Percentiles rank a stretch among this genome's conserved stretches.
phyloP scores from a whole-genome alignment of 1,140 invertebrate species.

The Bombus superbus region DNA sequence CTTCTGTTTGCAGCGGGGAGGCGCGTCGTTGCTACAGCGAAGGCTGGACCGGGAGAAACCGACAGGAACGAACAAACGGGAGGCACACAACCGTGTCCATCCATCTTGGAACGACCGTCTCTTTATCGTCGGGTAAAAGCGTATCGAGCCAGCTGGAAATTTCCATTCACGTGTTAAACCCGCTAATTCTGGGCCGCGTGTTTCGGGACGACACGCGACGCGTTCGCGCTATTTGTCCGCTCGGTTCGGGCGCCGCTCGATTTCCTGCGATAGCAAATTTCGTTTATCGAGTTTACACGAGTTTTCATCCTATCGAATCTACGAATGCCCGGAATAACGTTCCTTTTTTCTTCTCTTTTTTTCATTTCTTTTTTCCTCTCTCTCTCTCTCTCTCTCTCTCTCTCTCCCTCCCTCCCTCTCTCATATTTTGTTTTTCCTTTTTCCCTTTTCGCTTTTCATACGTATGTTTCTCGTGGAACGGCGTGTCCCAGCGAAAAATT shows the following conservation, averaged over 20 bases:
- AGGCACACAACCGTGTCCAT: slow-evolving; percentile 36
- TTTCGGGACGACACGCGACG: slow-evolving; percentile 14
- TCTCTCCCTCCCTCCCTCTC: neutral
- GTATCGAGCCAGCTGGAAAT: slow-evolving; percentile 33
- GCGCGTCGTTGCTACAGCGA: neutral
- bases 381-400: neutral
- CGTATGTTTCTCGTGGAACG: neutral
- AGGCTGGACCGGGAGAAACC: slow-evolving; percentile 8
- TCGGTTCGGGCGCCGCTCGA: neutral
- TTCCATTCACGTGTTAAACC: slow-evolving; percentile 36
- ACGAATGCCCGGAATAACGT: neutral
- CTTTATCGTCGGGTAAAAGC: slow-evolving; percentile 53
- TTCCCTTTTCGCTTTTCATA: neutral
- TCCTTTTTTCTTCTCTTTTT: neutral
- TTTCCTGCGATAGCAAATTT: slow-evolving; percentile 39
- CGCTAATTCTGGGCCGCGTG: slow-evolving; percentile 55
- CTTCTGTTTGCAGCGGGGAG: slow-evolving; percentile 2
- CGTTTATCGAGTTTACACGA: slow-evolving; percentile 43
- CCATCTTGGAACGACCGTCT: slow-evolving; percentile 60
- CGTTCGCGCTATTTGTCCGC: neutral
- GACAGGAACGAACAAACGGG: slow-evolving; percentile 50
- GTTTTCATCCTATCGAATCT: slow-evolving; percentile 5
- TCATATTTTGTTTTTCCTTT: neutral
- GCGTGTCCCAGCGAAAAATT: neutral
- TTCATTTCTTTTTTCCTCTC: neutral